Evolutionary conservation across 2,888 invertebrate genomes (phyloP).

Genomic region (Sycophila texana): DNA sequence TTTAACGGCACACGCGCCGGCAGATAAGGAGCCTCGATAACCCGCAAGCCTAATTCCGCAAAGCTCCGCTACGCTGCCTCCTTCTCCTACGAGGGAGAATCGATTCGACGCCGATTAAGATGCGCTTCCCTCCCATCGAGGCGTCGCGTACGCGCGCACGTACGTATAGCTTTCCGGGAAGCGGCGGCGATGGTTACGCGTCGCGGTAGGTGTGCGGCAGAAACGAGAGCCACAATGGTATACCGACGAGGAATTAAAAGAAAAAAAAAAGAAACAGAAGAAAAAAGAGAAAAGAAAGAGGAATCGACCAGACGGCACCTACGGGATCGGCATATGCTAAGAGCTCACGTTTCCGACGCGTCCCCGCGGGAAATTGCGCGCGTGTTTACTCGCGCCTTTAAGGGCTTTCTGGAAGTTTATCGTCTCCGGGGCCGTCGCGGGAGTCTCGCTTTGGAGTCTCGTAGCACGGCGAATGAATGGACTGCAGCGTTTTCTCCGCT

Average conservation of each 20-base stretch:
- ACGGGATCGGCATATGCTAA: constrained; percentile 46
- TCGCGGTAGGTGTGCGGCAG: not conserved
- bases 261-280: too few relatives aligned
- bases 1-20: constrained; percentile 19
- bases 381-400: not conserved
- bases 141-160: not conserved
- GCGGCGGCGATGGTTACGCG: not conserved
- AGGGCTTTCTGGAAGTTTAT: constrained; percentile 19
- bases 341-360: constrained; percentile 21
- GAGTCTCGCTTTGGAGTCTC: not conserved
- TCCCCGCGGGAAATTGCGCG: not conserved
- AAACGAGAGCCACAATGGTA: not conserved
- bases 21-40: constrained; percentile 4
- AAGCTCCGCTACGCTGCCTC: not conserved
- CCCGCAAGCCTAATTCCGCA: constrained; percentile 6
- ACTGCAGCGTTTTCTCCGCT: not conserved
- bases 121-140: not conserved
- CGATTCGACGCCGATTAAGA: constrained; percentile 11
- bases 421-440: not conserved
- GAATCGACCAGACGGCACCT: not conserved
- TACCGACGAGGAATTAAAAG: too few relatives aligned
- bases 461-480: constrained; percentile 1
- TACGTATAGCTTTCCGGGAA: not conserved
- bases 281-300: not conserved
- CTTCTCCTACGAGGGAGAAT: not conserved